Conservation (phyloP, 35 echinoderm and acorn worm species). For the Ophioderma brevispina region DNA sequence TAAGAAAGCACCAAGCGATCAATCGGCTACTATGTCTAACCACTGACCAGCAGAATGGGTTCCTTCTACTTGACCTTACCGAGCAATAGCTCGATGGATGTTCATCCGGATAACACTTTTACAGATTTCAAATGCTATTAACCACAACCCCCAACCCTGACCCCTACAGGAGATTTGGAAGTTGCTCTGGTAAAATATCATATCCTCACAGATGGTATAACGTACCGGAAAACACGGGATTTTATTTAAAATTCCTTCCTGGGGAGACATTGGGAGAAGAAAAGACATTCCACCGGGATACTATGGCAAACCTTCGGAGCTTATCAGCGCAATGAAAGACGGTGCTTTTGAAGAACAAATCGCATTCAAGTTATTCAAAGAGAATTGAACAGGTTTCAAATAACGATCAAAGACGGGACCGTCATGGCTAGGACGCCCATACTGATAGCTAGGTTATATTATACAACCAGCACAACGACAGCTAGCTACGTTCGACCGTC, state of each 20-base stretch:
- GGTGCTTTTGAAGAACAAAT: background rate
- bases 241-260: slow-evolving; percentile 3
- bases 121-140: slow-evolving; percentile 2
- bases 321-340: background rate
- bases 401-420: background rate
- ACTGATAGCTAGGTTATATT: background rate
- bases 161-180: slow-evolving; percentile 7
- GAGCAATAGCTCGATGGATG: slow-evolving; percentile 42
- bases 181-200: too few species aligned
- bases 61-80: slow-evolving; percentile 52
- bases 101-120: slow-evolving; percentile 54
- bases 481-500: slow-evolving; percentile 20
- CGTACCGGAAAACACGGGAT: background rate
- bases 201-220: slow-evolving; percentile 45
- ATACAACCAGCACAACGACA: background rate
- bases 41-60: slow-evolving; percentile 15
- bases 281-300: slow-evolving; percentile 11
- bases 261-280: background rate
- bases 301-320: slow-evolving; percentile 5
- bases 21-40: too few species aligned
- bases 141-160: slow-evolving; percentile 1
- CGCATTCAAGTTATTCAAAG: slow-evolving; percentile 11
- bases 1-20: too few species aligned
- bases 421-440: background rate
- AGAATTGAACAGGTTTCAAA: slow-evolving; percentile 5